phyloP scores from a whole-genome alignment of 2,797 vertebrate genomes.

The Margarornis squamiger region DNA sequence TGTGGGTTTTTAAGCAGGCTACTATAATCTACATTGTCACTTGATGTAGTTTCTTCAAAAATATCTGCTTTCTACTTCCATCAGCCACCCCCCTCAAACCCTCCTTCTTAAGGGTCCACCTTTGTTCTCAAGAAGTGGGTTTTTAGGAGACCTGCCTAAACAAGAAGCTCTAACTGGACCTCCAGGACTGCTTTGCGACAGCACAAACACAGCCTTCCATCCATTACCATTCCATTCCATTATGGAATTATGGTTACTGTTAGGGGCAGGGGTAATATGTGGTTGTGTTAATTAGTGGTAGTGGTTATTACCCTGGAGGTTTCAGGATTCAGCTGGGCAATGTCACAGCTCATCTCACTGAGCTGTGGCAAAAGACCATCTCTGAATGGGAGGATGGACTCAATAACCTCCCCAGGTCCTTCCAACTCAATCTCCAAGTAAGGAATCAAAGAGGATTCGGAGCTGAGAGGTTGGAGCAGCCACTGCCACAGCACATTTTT shows the following conservation, averaged over 20 bases:
- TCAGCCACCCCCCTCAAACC: not conserved
- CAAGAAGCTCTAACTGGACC: constrained; percentile 44
- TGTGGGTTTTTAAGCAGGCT: not conserved
- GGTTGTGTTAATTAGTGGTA: no score
- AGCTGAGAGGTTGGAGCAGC: not conserved
- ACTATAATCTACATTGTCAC: not conserved
- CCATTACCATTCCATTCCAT: no score
- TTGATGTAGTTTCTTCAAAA: not conserved
- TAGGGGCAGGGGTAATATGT: no score
- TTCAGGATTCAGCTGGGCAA: not conserved
- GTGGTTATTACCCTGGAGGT: not conserved
- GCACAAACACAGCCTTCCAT: not conserved
- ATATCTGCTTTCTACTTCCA: not conserved
- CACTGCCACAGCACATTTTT: not conserved
- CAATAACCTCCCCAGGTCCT: not conserved
- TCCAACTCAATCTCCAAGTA: not conserved
- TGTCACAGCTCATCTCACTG: not conserved
- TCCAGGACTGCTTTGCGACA: constrained; percentile 27
- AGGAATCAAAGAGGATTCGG: not conserved
- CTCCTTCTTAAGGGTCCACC: not conserved
- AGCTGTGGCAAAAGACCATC: not conserved
- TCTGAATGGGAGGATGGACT: not conserved
- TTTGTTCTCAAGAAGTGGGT: not conserved
- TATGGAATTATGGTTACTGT: no score
- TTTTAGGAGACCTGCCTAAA: not conserved